A percentile compares a stretch with the other conserved stretches of the same genome.
Conservation (phyloP, 2,888 invertebrate species). For the Chymomyza procnemis region DNA sequence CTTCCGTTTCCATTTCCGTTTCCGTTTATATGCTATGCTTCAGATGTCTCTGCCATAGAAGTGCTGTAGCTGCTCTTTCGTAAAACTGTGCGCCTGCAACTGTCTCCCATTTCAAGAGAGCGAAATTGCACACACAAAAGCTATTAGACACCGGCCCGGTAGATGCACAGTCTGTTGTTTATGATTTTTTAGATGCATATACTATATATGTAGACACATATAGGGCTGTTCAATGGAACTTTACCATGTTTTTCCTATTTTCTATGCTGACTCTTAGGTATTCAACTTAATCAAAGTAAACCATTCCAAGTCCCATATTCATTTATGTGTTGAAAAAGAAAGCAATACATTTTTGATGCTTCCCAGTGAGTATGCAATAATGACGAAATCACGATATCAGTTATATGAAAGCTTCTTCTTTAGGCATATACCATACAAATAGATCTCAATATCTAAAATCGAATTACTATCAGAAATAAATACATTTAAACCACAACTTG, state of each 20-base stretch:
- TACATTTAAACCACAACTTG: too few relatives aligned
- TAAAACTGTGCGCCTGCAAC: conserved; percentile 30
- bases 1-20: conserved; percentile 12
- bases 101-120: conserved; percentile 47
- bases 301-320: too few relatives aligned
- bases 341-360: too few relatives aligned
- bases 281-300: too few relatives aligned
- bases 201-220: neutral
- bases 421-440: too few relatives aligned
- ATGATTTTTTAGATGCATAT: neutral
- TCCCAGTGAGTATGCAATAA: too few relatives aligned
- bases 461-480: too few relatives aligned
- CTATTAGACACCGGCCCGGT: neutral
- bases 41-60: neutral
- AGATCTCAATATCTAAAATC: too few relatives aligned
- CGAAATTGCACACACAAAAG: conserved; percentile 12
- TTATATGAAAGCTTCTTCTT: too few relatives aligned
- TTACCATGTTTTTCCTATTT: neutral
- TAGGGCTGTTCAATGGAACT: neutral
- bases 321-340: too few relatives aligned
- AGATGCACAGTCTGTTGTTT: neutral
- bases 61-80: neutral
- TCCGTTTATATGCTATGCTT: neutral
- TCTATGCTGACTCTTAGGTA: too few relatives aligned
- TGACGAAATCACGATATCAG: too few relatives aligned